Evolutionary conservation across 2,888 invertebrate genomes (phyloP).

Genomic region (Thymelicus sylvestris): DNA sequence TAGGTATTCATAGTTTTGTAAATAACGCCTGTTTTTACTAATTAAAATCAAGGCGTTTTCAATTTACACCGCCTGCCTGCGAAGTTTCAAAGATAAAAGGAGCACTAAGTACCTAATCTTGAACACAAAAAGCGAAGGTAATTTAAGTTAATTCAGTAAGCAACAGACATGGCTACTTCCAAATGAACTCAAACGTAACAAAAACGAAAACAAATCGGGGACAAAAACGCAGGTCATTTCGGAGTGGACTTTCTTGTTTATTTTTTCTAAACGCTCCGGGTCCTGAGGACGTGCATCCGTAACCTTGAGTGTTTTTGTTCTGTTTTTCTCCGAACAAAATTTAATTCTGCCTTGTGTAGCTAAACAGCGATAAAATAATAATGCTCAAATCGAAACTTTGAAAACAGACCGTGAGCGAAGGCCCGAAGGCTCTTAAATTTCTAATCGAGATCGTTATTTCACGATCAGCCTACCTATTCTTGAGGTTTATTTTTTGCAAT

Average conservation of each 20-base stretch:
- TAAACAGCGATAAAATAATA: constrained; percentile 81
- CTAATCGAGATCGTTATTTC: constrained; percentile 76
- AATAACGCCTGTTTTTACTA: constrained; percentile 5
- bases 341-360: constrained; percentile 73
- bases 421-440: constrained; percentile 72
- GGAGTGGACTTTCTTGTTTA: constrained; percentile 79
- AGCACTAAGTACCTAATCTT: constrained; percentile 64
- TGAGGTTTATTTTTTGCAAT: constrained; percentile 72
- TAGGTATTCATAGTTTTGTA: not conserved
- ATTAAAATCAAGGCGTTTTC: constrained; percentile 38
- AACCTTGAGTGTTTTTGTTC: constrained; percentile 74
- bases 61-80: constrained; percentile 49
- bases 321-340: constrained; percentile 67
- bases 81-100: constrained; percentile 63
- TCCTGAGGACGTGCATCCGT: constrained; percentile 81
- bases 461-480: constrained; percentile 66
- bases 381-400: constrained; percentile 62
- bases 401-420: constrained; percentile 72
- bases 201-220: constrained; percentile 82
- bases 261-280: constrained; percentile 75
- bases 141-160: constrained; percentile 83
- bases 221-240: constrained; percentile 85
- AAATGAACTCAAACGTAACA: constrained; percentile 84
- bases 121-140: constrained; percentile 71
- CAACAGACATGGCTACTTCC: constrained; percentile 81